Base-by-base conservation (phyloP, 2,888 invertebrate genomes). In the Sminthurinus aureus region DNA sequence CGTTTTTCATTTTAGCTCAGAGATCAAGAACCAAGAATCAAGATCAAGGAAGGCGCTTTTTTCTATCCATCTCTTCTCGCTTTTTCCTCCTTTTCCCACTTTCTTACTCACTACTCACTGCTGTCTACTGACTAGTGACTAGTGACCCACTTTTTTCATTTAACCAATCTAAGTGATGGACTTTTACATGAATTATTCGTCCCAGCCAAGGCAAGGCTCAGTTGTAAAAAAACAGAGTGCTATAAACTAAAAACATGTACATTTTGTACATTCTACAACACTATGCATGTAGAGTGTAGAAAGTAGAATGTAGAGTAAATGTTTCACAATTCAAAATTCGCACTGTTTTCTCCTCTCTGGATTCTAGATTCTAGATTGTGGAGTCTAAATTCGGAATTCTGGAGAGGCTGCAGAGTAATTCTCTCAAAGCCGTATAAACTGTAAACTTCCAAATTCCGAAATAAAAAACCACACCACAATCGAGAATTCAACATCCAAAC, bases 161-260 rank as follows among this genome's bases (percentile, higher is more conserved):
- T 26, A 24, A 64, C 74, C 66, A 74, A 73, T 75, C 18, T 26
- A n/a, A 13, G 20, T 58, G 64, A 74, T 74, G 74, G 64, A 58
- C 74, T 22, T 50, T n/a, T n/a, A 66, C 51, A 81, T 64, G 73
- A 81, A 38, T 52, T 64, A 77, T 77, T 77, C 77, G 58, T 58
- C 58, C 13, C 2, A 58, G 58, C 4, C 58, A 15, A 2, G 52
- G 52, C 8, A 58, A 18, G 58, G 58, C 58, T 58, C 4, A 58
- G 58, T 58, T 13, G 18, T 58, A 58, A 58, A 58, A 58, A 58
- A 2, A 13, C 4, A 58, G 58, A 58, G 58, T 18, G 18, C 13
- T 58, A 58, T 58, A 13, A 18, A 18, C 58, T 38, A 38, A 38
- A 38, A 38, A 38, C 38, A 38, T 38, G 38, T 38, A 38, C 38